Evolutionary conservation across 2,113 vertebrate species (phyloP), one percentile per base, ranked within the genome.

Genomic region (Heloderma charlesbogerti): DNA sequence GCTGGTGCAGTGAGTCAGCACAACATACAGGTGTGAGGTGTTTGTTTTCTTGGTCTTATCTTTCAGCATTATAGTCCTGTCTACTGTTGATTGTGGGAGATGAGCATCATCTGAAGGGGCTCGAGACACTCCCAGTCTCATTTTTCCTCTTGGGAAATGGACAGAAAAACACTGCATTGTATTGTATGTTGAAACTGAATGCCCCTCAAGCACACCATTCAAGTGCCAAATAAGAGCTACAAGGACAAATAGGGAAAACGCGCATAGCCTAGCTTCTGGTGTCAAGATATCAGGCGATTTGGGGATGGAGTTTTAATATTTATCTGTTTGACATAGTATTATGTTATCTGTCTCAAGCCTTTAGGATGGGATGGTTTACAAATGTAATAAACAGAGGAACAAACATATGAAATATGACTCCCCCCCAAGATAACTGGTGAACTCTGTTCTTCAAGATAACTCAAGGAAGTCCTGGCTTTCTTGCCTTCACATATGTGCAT

Each of bases 141-240:
- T 66, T 54, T 77, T 48, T 22, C 18, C 37, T 31, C 72, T 85
- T 37, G 60, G 5, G 22, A 51, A 66, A 67, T 34, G 34, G 10
- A 34, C 43, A 81, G 34, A 71, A 22, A 45, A 48, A 90, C 57
- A 88, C 31, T 1, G 2, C 43, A 37, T 1, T 37, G n/a, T 87
- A 57, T 18, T 31, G 29, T 15, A 10, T 31, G 81, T 0, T 0
- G 0, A 0, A 0, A 1, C 22, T 1, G 20, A 10, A 2, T 80
- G 13, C 31, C 78, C 78, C 78, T 51, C 45, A 48, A 54, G 45
- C 16, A 51, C 78, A 51, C 45, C 78, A 31, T 80, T 54, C 8
- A 80, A 51, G 78, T 15, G 12, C 29, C 45, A 80, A 80, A 37
- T 43, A 43, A 74, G 72, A 31, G 67, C 67, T 31, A 34, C 12